Evolutionary conservation across 2,797 vertebrate genomes (phyloP), one percentile per base, ranked within the genome.

Genomic region (Lepilemur septentrionalis): DNA sequence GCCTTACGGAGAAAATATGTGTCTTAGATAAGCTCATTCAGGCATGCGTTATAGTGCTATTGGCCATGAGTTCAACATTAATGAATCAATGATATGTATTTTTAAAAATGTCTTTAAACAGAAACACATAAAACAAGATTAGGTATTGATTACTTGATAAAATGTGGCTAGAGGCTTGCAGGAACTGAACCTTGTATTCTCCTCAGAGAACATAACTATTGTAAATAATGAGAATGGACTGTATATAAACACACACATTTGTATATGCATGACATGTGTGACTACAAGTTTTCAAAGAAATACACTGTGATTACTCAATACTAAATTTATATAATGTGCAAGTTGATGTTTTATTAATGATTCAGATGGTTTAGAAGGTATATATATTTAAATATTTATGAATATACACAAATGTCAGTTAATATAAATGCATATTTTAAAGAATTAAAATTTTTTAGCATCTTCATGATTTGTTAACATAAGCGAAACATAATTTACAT

Each of bases 331-430:
- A 10, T 7, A 50, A 23, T 20, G 23, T 88, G 30, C 15, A 72
- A 41, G 50, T 59, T 89, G 72, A 85, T 72, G 25, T 89, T 82
- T 93, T 85, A 46, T 82, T 79, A 46, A 61, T 86, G 35, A 17
- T 52, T 92, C 80, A 89, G 7, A 50, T 89, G 22, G 4, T 85
- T 93, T 28, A 86, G 52, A 52, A 85, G 63, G 50, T 83, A 46
- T 7, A 48, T 92, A 57, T 89, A 41, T 63, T 96, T n/a, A 76
- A 38, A 76, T 85, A 80, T 50, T 80, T 90, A 76, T 93, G 22
- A 93, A 89, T 67, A 41, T 94, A 23, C 43, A 92, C 35, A 92
- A 91, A 38, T 92, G 28, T 75, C 20, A 91, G 11, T 95, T 69
- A 59, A 46, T 78, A 50, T 88, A 81, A 79, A 18, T 82, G 12